Conservation (phyloP, 2,113 vertebrate genomes). For the Rhinogobius similis region DNA sequence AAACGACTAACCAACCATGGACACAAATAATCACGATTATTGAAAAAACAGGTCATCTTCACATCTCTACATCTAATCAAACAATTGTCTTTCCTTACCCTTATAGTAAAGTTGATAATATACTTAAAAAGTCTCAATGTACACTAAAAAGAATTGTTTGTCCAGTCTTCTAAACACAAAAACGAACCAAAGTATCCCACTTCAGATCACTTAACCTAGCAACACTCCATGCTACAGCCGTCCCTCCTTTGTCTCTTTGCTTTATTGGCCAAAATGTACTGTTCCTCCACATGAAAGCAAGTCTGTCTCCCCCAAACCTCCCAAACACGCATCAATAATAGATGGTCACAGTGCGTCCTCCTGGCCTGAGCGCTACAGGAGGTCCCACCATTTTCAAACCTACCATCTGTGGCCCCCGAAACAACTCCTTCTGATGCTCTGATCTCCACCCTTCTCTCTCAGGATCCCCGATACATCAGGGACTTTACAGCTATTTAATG, state of each 20-base stretch:
- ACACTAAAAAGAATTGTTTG: no score
- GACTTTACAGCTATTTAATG: constrained; percentile 76
- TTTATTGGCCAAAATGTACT: constrained; percentile 1
- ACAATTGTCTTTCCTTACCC: no score
- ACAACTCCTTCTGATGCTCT: constrained; percentile 62
- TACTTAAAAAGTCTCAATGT: no score
- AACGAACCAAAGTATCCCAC: no score
- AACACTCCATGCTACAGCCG: background rate
- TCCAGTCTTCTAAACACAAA: no score
- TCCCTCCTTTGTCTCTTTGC: constrained; percentile 2
- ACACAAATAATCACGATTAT: no score
- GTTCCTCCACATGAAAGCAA: constrained; percentile 40
- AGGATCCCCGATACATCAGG: constrained; percentile 49
- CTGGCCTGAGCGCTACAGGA: constrained; percentile 58
- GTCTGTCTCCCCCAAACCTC: constrained; percentile 32
- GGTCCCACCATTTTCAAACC: constrained; percentile 31
- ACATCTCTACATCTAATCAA: no score
- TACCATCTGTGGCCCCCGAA: constrained; percentile 61
- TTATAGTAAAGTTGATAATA: no score
- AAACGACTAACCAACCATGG: no score
- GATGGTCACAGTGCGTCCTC: constrained; percentile 58
- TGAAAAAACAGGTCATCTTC: no score
- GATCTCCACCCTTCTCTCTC: constrained; percentile 46
- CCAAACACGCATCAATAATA: constrained; percentile 73
- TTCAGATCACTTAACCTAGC: background rate